phyloP scores from a whole-genome alignment of 2,797 vertebrate species.

The Natrix natrix region DNA sequence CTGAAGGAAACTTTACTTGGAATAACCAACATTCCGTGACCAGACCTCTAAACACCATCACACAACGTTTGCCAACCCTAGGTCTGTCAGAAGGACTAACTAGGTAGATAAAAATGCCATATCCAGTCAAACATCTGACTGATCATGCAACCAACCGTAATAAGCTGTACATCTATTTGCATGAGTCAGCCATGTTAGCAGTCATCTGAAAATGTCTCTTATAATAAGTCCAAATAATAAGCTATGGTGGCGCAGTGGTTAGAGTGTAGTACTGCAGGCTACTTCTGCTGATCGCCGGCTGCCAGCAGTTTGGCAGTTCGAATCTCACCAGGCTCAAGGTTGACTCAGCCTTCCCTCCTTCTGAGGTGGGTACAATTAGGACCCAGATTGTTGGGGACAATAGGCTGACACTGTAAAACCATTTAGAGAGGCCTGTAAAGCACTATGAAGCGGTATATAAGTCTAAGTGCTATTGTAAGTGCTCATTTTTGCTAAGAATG shows the following conservation, averaged over 20 bases:
- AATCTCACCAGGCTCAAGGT: too few species aligned
- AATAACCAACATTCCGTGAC: neutral
- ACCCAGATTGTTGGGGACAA: too few species aligned
- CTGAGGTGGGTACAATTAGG: too few species aligned
- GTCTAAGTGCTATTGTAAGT: too few species aligned
- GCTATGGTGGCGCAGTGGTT: too few species aligned
- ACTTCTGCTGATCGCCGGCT: too few species aligned
- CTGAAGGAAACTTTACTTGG: neutral
- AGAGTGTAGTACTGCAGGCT: too few species aligned
- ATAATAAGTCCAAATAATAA: neutral
- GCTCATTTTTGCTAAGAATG: constrained; percentile 14
- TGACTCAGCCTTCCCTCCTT: too few species aligned
- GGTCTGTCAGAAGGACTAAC: neutral
- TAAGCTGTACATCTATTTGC: neutral
- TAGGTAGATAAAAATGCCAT: neutral
- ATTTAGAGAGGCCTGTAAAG: too few species aligned
- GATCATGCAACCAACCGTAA: neutral
- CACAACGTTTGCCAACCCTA: neutral
- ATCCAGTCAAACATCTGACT: neutral
- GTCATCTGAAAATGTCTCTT: neutral
- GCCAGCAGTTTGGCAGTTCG: too few species aligned
- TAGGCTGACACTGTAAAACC: too few species aligned
- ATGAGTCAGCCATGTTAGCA: neutral
- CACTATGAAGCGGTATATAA: too few species aligned
- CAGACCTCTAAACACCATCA: neutral